Percentiles rank a stretch among this genome's conserved stretches.
These are phyloP conservation scores for Agapostemon virescens DNA, from an alignment of 2,888 invertebrate genomes.

Conservation along the genomic window DNA sequence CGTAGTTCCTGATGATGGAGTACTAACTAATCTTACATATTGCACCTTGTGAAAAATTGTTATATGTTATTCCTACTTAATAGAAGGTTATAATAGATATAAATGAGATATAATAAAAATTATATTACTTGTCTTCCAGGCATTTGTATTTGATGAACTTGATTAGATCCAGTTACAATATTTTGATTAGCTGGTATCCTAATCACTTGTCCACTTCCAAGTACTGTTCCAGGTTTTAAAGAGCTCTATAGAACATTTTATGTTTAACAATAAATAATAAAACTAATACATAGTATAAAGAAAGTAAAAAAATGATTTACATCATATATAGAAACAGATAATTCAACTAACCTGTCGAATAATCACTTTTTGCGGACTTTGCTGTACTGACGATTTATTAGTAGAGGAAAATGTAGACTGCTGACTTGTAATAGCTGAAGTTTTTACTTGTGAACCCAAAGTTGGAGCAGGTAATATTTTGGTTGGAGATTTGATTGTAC, in stretches of 20 bases:
- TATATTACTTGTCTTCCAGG: constrained; percentile 86
- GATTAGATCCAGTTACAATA: constrained; percentile 79
- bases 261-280: constrained; percentile 2
- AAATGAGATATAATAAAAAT: constrained; percentile 13
- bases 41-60: constrained; percentile 81
- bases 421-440: constrained; percentile 70
- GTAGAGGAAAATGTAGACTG: constrained; percentile 72
- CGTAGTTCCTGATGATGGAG: constrained; percentile 79
- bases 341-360: constrained; percentile 80
- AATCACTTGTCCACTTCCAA: constrained; percentile 80
- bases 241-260: constrained; percentile 72
- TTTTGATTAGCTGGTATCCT: constrained; percentile 81
- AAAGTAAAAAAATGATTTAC: no score
- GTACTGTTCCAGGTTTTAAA: constrained; percentile 78
- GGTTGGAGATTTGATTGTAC: constrained; percentile 84
- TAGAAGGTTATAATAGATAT: neutral
- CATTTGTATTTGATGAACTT: constrained; percentile 88
- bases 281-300: neutral
- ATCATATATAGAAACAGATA: neutral
- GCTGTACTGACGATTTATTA: constrained; percentile 73
- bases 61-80: neutral
- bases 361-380: constrained; percentile 82
- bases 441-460: constrained; percentile 72
- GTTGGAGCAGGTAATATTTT: constrained; percentile 86
- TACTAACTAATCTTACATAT: constrained; percentile 87